Evolutionary conservation across 2,113 vertebrate genomes (phyloP), one percentile per base, ranked within the genome.

Genomic region (Colius striatus): DNA sequence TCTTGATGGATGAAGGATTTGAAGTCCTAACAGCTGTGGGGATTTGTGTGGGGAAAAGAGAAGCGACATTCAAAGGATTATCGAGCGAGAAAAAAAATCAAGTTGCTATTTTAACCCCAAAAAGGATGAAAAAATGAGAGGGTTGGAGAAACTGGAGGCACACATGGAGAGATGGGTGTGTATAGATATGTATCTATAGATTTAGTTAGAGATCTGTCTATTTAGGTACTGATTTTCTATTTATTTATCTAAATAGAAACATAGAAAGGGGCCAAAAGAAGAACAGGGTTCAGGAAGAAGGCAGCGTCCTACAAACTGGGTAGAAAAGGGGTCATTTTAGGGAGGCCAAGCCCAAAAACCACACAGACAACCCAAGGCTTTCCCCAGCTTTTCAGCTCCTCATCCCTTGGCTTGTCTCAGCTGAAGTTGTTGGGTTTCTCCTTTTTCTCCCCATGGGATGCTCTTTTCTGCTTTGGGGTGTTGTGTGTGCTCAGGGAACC

Each of bases 1-100:
- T 81, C 95, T 94, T 93, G 96, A 94, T 92, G 96, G 94, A 47
- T 21, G 84, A 92, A 92, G 97, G 96, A 97, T 97, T 92, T 97
- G 95, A 97, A 98, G 94, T 84, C 92, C 93, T 95, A 95, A 92
- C 97, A 98, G 97, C 98, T 98, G 98, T 22, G 19, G 92, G 97
- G 97, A 97, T 91, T 97, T 96, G 87, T 93, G 95, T 78, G 75
- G 21, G 48, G 89, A 94, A 41, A 41, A 91, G 86, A 92, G 93
- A 94, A 87, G 87, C 71, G 12, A 95, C 93, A 87, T 96, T 98
- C 95, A 95, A 92, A 94, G 96, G 97, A 94, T 96, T 95, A 97
- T 95, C 96, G 80, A 96, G 93, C 0, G 16, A n/a, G 19, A 29
- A 54, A 14, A 54, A 16, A 54, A 32, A 81, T 92, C 97, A 91